phyloP scores from a whole-genome alignment of 1,140 invertebrate species.

The Lerema accius region DNA sequence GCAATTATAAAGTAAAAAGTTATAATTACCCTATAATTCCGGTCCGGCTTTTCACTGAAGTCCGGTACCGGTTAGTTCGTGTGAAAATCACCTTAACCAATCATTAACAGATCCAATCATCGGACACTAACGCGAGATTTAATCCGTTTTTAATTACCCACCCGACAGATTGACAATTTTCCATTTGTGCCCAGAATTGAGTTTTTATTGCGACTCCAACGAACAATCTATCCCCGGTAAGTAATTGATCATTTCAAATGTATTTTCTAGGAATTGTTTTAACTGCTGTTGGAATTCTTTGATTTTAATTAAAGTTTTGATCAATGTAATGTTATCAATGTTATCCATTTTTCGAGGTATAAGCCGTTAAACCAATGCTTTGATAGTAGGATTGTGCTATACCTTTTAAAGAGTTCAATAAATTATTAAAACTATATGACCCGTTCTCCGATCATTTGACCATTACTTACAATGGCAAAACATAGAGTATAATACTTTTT shows the following conservation, averaged over 20 bases:
- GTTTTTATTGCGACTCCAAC: conserved; percentile 18
- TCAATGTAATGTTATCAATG: too few species aligned
- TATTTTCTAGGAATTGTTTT: conserved; percentile 2
- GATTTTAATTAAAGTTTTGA: conserved; percentile 6
- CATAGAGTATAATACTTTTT: too few species aligned
- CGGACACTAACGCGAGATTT: conserved; percentile 24
- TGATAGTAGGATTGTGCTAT: neutral
- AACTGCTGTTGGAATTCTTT: neutral
- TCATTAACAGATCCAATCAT: conserved; percentile 28
- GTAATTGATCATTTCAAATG: conserved; percentile 15
- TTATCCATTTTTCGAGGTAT: too few species aligned
- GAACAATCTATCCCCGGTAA: conserved; percentile 17
- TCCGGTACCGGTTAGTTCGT: too few species aligned
- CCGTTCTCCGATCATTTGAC: too few species aligned
- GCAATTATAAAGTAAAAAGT: too few species aligned
- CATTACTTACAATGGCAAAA: too few species aligned
- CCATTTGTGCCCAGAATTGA: conserved; percentile 21
- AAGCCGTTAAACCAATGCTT: neutral
- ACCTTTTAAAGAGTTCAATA: too few species aligned
- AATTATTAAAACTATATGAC: too few species aligned
- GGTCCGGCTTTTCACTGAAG: too few species aligned
- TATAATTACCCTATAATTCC: too few species aligned
- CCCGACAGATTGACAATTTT: conserved; percentile 31
- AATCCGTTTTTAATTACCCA: conserved; percentile 29
- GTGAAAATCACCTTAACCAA: neutral